Evolutionary conservation across 2,797 vertebrate species (phyloP), one percentile per base, ranked within the genome.

Genomic region (Liparis tanakae): DNA sequence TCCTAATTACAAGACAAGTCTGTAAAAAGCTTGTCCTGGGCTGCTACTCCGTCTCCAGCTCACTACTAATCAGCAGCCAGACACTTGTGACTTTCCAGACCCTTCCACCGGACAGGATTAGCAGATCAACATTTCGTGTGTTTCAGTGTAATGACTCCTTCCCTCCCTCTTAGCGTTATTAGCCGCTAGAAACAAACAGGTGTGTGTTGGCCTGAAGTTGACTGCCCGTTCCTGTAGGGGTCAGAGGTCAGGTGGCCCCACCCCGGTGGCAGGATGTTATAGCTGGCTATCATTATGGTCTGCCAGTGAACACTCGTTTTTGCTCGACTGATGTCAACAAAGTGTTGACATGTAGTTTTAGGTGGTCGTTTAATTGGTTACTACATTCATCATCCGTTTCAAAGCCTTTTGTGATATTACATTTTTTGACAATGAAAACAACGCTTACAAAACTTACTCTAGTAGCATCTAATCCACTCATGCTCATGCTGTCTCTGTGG

Each of bases 21-120:
- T 70, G 78, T 77, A 82, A 89, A 90, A 90, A 86, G 76, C 78
- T 80, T 58, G 83, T 89, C 80, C 87, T 79, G 86, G 44, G 82
- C 91, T 92, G 89, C 71, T 88, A 76, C 76, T 90, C 82, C 83
- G 83, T 75, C 61, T 34, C 58, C 39, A 57, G 61, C 74, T 91
- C 87, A 66, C 65, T 53, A 36, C 80, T 83, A 90, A 93, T 92
- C 85, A 88, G 71, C 71, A 22, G 30, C 67, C 51, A 76, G 75
- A 82, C 89, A 81, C 89, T 83, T 93, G 87, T 72, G 73, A 87
- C 74, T 91, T 76, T 90, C 86, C 91, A 93, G 92, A 86, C 68
- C 80, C 73, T 82, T 83, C 85, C 88, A 48, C 76, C 10, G 60
- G 86, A 83, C 86, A 76, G 88, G 89, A 93, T 92, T 91, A 93